Base-by-base conservation (phyloP, 2,113 vertebrate genomes). In the Oreochromis niloticus region DNA sequence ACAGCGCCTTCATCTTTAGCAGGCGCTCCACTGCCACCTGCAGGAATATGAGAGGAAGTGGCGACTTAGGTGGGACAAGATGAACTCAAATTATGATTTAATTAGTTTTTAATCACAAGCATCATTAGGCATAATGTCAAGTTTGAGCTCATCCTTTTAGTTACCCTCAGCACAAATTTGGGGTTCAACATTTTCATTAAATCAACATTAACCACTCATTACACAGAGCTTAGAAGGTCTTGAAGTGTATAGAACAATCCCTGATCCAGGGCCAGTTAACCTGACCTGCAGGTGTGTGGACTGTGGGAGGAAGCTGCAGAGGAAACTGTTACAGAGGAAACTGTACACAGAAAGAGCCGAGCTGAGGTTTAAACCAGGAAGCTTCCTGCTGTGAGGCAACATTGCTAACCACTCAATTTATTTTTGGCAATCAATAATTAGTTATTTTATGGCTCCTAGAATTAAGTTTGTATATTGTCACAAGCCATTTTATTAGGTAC, bases 11-110 rank as follows among this genome's bases (percentile, higher is more conserved):
- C 97, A 97, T 98, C 95, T 98, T 98, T 59, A 99, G 93, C 79
- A 99, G 92, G 2, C 97, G 97, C 93, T 99, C 98, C 4, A 98
- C 98, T 0, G 98, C 98, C 93, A 98, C 98, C 98, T 98, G 91
- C 54, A 92, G 87, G 80, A 73, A 56, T 86, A 2, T 30, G 13
- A 63, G 3, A 2, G 24, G 22, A 71, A 39, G 4, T 24, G 43
- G 43, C 3, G 0, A 50, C 41, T 2, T 48, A 50, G 43, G 9
- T 17, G 24, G 24, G 24, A 32, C 43, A 17, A 19, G 59, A 34
- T 63, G 2, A 63, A 2, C 9, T 48, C 2, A 75, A 75, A 7
- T 30, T 17, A 75, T 32, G 14, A 75, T 46, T 32, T 27, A 12
- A 32, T 27, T 11, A 0, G 4, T 17, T 27, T 73, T 48, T 48